phyloP scores from a whole-genome alignment of 1,140 invertebrate genomes.

The Charaxes varanes region DNA sequence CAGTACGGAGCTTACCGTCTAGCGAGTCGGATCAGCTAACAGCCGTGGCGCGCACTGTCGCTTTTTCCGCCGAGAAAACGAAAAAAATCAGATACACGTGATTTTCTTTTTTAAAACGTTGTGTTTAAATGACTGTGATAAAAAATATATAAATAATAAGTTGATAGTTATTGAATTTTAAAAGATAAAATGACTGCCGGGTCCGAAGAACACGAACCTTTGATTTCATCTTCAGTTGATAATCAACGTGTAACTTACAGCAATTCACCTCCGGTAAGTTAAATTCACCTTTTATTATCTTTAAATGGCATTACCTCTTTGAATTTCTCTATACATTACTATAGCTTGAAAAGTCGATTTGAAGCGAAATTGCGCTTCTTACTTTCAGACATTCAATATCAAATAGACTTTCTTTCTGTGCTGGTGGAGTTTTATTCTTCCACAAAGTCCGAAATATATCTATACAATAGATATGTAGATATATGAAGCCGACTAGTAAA shows the following conservation, averaged over 20 bases:
- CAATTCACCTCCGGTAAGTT: slow-evolving; percentile 51
- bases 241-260: slow-evolving; percentile 58
- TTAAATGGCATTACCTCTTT: too few relatives aligned
- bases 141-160: too few relatives aligned
- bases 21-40: slow-evolving; percentile 17
- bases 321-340: too few relatives aligned
- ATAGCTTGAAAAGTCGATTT: too few relatives aligned
- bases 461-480: too few relatives aligned
- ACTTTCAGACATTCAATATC: too few relatives aligned
- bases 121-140: slow-evolving; percentile 25
- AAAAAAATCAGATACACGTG: slow-evolving; percentile 8
- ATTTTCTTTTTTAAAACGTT: slow-evolving; percentile 6
- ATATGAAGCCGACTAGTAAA: too few relatives aligned
- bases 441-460: too few relatives aligned
- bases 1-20: slow-evolving; percentile 23
- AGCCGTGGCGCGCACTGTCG: slow-evolving; percentile 13
- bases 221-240: slow-evolving; percentile 57
- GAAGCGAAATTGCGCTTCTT: too few relatives aligned
- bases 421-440: too few relatives aligned
- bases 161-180: too few relatives aligned
- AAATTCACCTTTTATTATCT: neutral
- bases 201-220: slow-evolving; percentile 58
- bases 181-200: slow-evolving; percentile 56
- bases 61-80: slow-evolving; percentile 29
- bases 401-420: too few relatives aligned